These are phyloP conservation scores for Crematogaster levior DNA, from an alignment of 2,888 invertebrate genomes.

Conservation along the genomic window DNA sequence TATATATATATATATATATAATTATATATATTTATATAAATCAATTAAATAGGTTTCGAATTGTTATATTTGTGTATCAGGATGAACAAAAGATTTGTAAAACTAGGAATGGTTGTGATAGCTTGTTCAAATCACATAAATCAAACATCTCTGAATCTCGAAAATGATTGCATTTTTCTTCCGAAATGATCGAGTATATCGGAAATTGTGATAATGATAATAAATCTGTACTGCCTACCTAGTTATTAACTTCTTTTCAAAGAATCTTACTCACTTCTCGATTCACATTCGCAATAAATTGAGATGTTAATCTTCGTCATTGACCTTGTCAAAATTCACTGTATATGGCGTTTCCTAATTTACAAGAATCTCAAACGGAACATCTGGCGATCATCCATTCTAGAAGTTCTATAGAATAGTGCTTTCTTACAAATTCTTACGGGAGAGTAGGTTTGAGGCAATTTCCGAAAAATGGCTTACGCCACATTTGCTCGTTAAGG, in stretches of 20 bases:
- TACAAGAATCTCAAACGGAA: background rate
- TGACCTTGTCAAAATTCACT: background rate
- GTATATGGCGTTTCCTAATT: background rate
- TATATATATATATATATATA: background rate
- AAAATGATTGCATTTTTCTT: conserved; percentile 6
- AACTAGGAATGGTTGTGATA: background rate
- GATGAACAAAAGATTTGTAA: background rate
- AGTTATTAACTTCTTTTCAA: conserved; percentile 49
- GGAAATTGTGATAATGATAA: conserved; percentile 36
- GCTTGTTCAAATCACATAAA: conserved; percentile 2
- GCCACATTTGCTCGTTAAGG: conserved; percentile 42
- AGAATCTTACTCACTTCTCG: conserved; percentile 33
- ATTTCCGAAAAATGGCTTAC: conserved; percentile 25
- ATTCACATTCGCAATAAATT: conserved; percentile 39
- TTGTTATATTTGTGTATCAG: background rate
- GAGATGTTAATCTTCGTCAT: background rate
- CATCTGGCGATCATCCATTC: background rate
- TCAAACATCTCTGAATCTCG: background rate
- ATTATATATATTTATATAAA: background rate
- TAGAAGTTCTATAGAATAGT: conserved; percentile 18
- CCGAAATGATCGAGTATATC: conserved; percentile 3
- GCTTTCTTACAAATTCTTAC: background rate
- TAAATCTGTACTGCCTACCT: conserved; percentile 20
- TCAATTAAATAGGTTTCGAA: background rate
- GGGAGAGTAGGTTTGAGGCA: background rate